Evolutionary conservation across 2,888 invertebrate genomes (phyloP).

Genomic region (Hololepta plana): DNA sequence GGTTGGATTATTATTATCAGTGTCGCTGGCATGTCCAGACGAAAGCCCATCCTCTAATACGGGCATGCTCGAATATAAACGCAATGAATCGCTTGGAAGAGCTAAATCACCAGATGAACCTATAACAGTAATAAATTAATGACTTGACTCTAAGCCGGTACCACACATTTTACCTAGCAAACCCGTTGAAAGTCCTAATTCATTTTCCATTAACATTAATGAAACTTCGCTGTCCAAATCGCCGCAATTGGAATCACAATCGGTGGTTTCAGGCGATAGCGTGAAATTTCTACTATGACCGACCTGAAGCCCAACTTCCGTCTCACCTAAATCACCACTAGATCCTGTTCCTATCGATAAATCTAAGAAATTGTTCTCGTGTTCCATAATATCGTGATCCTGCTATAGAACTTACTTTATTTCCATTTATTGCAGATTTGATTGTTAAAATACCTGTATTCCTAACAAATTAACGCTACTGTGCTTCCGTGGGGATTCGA

Average conservation of each 20-base stretch:
- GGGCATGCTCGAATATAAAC: constrained; percentile 67
- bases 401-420: constrained; percentile 14
- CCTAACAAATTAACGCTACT: constrained; percentile 37
- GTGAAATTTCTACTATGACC: constrained; percentile 71
- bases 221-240: constrained; percentile 75
- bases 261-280: constrained; percentile 81
- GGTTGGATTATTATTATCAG: constrained; percentile 74
- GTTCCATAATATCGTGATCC: constrained; percentile 32
- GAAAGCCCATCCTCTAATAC: constrained; percentile 87
- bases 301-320: constrained; percentile 41
- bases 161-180: constrained; percentile 6
- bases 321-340: constrained; percentile 46
- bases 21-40: constrained; percentile 84
- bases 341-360: constrained; percentile 41
- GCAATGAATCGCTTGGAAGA: constrained; percentile 42
- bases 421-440: background rate
- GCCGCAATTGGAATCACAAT: constrained; percentile 77
- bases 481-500: constrained; percentile 39
- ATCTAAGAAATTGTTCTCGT: constrained; percentile 39
- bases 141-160: background rate
- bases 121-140: constrained; percentile 13
- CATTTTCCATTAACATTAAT: constrained; percentile 54
- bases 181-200: constrained; percentile 22
- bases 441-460: constrained; percentile 29
- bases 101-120: constrained; percentile 38